Conservation (phyloP, 2,113 vertebrate species). For the Cryptoleucopteryx plumbea region DNA sequence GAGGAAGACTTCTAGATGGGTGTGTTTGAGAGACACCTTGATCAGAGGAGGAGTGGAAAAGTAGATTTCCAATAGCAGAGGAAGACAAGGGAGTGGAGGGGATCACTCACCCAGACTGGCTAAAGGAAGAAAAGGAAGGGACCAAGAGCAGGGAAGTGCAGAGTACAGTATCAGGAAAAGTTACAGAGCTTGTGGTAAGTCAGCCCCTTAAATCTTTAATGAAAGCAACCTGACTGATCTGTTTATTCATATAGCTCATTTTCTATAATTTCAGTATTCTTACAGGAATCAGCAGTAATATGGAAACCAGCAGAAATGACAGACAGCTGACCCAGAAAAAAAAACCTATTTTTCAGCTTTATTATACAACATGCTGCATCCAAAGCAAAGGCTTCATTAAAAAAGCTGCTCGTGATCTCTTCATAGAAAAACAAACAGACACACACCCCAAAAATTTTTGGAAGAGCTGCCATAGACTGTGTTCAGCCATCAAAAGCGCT, state of each 20-base stretch:
- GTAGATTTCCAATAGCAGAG: not conserved
- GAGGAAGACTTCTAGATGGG: not conserved
- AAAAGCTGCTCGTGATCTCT: not conserved
- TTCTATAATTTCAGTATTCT: not conserved
- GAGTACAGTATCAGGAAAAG: not conserved
- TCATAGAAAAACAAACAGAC: not conserved
- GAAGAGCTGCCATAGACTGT: not conserved
- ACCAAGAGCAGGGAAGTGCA: not conserved
- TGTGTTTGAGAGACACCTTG: not conserved
- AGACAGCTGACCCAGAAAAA: conserved; percentile 30
- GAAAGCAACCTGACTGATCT: not conserved
- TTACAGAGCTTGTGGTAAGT: not conserved
- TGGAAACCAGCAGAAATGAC: conserved; percentile 26
- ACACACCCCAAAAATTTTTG: not conserved
- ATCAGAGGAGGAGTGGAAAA: not conserved
- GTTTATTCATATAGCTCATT: not conserved
- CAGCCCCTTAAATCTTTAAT: not conserved
- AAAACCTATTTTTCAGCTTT: conserved; percentile 5
- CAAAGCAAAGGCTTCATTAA: conserved; percentile 23
- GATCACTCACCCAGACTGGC: not conserved
- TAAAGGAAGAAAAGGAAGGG: not conserved
- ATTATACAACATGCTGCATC: not conserved
- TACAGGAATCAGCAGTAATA: not conserved
- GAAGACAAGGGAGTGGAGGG: not conserved
- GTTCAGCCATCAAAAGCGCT: not conserved